A percentile compares a stretch with the other conserved stretches of the same genome.
phyloP scores from a whole-genome alignment of 2,888 invertebrate genomes.

The Bembecia ichneumoniformis region DNA sequence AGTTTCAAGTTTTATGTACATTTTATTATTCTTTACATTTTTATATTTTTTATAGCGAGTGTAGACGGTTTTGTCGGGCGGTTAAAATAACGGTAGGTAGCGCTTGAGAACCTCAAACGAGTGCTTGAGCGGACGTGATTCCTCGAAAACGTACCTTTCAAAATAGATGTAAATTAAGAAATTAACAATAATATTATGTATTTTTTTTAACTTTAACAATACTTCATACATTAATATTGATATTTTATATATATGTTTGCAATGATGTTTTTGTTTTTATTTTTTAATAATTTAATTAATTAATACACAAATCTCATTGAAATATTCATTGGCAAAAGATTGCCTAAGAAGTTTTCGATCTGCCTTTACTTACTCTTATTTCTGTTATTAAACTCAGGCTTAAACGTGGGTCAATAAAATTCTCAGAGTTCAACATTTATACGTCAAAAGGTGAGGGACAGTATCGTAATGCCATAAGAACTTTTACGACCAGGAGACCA shows the following conservation, averaged over 20 bases:
- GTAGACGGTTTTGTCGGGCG: conserved; percentile 19
- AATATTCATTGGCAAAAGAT: too few species aligned
- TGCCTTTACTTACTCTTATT: too few species aligned
- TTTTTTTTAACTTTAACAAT: too few species aligned
- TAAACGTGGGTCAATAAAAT: not conserved
- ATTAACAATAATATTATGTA: too few species aligned
- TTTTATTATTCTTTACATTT: conserved; percentile 27
- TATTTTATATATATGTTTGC: too few species aligned
- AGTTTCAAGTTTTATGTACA: conserved; percentile 12
- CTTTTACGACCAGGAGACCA: conserved; percentile 41
- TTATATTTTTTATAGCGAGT: conserved; percentile 24
- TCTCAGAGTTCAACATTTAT: conserved; percentile 29
- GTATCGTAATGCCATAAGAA: conserved; percentile 34
- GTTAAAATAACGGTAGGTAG: conserved; percentile 32
- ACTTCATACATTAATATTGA: too few species aligned
- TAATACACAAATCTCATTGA: too few species aligned
- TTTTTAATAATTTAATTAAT: too few species aligned
- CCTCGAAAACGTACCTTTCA: too few species aligned
- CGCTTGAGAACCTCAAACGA: conserved; percentile 7
- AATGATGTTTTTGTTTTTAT: too few species aligned
- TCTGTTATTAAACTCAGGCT: not conserved
- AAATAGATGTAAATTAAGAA: too few species aligned
- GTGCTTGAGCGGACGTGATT: not conserved
- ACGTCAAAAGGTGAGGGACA: conserved; percentile 32
- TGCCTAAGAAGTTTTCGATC: too few species aligned